Evolutionary conservation across 2,113 vertebrate species (phyloP).

Genomic region (Pitta sordida): DNA sequence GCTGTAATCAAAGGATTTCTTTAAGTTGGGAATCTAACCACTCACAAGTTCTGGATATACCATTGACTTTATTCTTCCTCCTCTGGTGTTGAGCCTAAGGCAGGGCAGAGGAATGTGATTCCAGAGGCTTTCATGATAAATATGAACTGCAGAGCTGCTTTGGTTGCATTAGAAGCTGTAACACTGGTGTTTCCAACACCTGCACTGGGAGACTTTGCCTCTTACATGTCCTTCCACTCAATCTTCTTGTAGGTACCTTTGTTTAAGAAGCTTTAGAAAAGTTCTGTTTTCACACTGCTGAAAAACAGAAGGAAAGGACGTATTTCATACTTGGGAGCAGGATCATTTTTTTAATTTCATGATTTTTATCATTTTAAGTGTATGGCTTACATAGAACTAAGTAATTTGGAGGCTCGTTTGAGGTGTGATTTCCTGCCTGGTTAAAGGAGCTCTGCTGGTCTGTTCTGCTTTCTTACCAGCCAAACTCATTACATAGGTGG

Average conservation of each 20-base stretch:
- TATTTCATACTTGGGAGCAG: not conserved
- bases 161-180: not conserved
- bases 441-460: not conserved
- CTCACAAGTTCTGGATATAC: not conserved
- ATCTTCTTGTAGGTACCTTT: not conserved
- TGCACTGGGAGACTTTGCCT: not conserved
- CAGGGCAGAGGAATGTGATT: not conserved
- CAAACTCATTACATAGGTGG: not conserved
- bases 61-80: not conserved
- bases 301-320: not conserved
- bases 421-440: accelerated
- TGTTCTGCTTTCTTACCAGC: not conserved
- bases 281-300: not conserved
- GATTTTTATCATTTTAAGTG: not conserved
- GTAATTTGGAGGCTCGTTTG: not conserved
- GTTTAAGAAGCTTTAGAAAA: not conserved
- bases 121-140: not conserved
- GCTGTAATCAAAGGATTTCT: not conserved
- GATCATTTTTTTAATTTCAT: not conserved
- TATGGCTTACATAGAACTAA: too few relatives aligned
- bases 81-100: not conserved
- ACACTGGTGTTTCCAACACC: not conserved
- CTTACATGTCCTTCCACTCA: not conserved
- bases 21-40: not conserved
- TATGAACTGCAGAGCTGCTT: not conserved